Evolutionary conservation across 2,113 vertebrate species (phyloP).

Genomic region (Bungarus multicinctus): DNA sequence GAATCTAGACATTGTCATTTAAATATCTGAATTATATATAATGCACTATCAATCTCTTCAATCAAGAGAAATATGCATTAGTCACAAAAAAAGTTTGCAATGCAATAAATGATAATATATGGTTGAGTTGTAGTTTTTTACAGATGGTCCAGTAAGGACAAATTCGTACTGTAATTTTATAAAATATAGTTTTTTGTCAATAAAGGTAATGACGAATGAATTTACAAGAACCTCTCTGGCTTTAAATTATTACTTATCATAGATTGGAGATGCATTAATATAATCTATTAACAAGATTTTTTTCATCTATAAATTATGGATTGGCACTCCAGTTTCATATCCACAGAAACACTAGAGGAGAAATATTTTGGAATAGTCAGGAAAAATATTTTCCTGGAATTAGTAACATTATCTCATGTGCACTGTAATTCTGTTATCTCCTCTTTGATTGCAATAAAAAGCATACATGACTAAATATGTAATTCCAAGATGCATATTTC

Average conservation of each 20-base stretch:
- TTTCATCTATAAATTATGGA: background rate
- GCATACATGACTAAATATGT: background rate
- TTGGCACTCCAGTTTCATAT: background rate
- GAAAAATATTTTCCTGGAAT: background rate
- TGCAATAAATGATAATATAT: background rate
- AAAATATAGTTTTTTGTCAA: background rate
- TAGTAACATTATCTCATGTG: background rate
- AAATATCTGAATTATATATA: background rate
- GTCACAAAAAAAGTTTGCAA: background rate
- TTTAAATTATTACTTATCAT: background rate
- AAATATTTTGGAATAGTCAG: background rate
- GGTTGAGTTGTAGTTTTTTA: background rate
- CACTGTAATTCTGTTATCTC: background rate
- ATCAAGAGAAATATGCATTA: background rate
- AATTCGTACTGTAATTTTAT: background rate
- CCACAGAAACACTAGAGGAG: background rate
- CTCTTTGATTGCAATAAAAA: background rate
- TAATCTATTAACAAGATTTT: background rate
- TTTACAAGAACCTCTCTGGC: background rate
- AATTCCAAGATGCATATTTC: background rate
- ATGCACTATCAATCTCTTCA: background rate
- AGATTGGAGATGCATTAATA: background rate
- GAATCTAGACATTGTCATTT: background rate
- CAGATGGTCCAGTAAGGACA: background rate
- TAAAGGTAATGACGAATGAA: background rate